These are phyloP conservation scores for Meriones unguiculatus DNA, from an alignment of 2,113 vertebrate genomes.

Conservation along the genomic window DNA sequence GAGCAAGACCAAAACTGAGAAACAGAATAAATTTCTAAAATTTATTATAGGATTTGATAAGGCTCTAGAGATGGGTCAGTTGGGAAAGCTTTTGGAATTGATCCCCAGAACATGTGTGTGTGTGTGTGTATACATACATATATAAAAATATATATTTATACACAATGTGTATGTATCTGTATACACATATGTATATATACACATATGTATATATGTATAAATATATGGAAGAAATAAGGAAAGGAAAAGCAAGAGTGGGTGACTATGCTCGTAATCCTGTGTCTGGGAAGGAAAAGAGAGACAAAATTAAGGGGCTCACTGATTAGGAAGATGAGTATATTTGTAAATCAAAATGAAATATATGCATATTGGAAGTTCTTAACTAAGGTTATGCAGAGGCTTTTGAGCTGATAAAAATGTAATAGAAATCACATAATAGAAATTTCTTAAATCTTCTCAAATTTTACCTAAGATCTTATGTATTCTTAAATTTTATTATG, in stretches of 20 bases:
- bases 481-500: neutral
- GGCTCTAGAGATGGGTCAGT: neutral
- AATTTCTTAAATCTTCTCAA: constrained; percentile 29
- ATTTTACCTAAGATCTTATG: constrained; percentile 5
- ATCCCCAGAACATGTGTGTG: neutral
- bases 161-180: too few relatives aligned
- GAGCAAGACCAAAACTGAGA: too few relatives aligned
- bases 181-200: too few relatives aligned
- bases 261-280: neutral
- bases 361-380: neutral
- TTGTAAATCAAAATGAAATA: neutral
- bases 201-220: too few relatives aligned
- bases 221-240: too few relatives aligned
- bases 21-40: neutral
- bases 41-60: neutral
- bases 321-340: neutral
- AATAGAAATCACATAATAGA: neutral
- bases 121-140: too few relatives aligned
- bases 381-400: neutral
- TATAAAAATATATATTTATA: too few relatives aligned
- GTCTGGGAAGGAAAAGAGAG: neutral
- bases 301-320: neutral
- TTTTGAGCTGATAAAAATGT: neutral
- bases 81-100: neutral
- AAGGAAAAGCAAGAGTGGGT: neutral